Percentiles rank a stretch among this genome's conserved stretches.
Conservation (phyloP, 1,140 invertebrate genomes). For the Bombus polaris region DNA sequence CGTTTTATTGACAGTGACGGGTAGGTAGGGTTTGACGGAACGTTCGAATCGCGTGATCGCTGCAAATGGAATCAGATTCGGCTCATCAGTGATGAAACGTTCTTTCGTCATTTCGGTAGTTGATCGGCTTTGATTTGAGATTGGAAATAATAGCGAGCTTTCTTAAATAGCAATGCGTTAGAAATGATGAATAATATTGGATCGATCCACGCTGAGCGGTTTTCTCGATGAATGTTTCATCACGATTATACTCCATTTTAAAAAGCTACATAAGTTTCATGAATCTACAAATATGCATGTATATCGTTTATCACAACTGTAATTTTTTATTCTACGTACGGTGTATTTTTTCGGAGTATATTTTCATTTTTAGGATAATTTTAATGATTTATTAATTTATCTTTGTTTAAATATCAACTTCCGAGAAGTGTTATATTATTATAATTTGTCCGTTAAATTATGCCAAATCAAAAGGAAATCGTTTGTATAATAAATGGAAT, state of each 20-base stretch:
- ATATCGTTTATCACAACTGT: too few relatives aligned
- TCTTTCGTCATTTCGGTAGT: background rate
- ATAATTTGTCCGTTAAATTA: background rate
- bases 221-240: background rate
- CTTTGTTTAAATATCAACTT: too few relatives aligned
- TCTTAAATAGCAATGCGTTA: background rate
- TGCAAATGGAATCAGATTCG: conserved; percentile 54
- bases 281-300: too few relatives aligned
- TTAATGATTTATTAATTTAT: too few relatives aligned
- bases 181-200: background rate
- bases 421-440: background rate
- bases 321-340: too few relatives aligned
- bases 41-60: conserved; percentile 51
- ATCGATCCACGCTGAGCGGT: background rate
- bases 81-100: conserved; percentile 8
- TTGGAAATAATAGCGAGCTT: background rate
- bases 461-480: too few relatives aligned
- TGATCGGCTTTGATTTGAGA: background rate
- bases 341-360: too few relatives aligned
- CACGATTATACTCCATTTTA: too few relatives aligned
- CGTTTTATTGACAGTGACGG: background rate
- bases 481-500: background rate
- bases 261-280: too few relatives aligned
- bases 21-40: conserved; percentile 4
- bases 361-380: too few relatives aligned